Evolutionary conservation across 2,113 vertebrate genomes (phyloP).

Genomic region (Craseonycteris thonglongyai): DNA sequence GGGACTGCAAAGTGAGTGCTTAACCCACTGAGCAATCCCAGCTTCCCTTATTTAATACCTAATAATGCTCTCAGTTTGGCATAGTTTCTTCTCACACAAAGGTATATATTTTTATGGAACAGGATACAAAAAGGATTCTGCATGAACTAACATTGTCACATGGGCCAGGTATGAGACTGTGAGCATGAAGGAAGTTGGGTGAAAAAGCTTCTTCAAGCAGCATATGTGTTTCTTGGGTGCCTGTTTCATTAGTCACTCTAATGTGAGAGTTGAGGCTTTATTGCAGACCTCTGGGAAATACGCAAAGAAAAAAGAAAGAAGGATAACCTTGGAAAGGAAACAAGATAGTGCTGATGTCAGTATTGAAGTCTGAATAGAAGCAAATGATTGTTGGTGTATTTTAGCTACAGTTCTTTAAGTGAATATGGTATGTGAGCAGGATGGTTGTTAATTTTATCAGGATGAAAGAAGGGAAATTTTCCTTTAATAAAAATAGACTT

Average conservation of each 20-base stretch:
- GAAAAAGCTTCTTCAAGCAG: not conserved
- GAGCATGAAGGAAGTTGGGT: not conserved
- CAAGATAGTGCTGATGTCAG: not conserved
- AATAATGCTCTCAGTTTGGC: not conserved
- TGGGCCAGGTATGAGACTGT: not conserved
- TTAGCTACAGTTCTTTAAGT: not conserved
- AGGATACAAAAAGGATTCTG: not conserved
- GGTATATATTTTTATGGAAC: not conserved
- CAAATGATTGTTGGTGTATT: not conserved
- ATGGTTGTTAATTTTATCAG: constrained; percentile 21
- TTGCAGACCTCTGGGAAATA: not conserved
- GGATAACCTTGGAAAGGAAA: not conserved
- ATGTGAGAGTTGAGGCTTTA: not conserved
- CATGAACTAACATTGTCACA: not conserved
- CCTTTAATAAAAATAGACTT: constrained; percentile 28
- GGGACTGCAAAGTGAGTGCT: too few species aligned
- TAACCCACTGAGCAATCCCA: too few species aligned
- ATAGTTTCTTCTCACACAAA: not conserved
- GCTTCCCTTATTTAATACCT: too few species aligned
- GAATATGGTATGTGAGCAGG: not conserved
- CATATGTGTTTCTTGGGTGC: not conserved
- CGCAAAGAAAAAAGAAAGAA: not conserved
- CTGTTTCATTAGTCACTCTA: not conserved
- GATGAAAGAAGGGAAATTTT: constrained; percentile 30
- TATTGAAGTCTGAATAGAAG: not conserved